phyloP scores from a whole-genome alignment of 2,888 invertebrate genomes.

The Orchesella flavescens region DNA sequence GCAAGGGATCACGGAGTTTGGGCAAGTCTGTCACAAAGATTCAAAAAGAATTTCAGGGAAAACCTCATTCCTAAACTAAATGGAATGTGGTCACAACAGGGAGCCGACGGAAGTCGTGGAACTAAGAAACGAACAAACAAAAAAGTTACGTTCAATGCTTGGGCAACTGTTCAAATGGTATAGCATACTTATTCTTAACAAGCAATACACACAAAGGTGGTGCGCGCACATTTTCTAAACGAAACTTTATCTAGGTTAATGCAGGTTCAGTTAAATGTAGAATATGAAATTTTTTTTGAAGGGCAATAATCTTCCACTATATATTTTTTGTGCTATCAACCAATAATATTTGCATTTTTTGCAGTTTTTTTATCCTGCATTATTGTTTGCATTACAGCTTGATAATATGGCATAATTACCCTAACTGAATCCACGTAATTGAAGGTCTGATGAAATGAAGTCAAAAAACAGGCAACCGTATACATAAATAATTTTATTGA shows the following conservation, averaged over 20 bases:
- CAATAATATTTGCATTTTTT: not conserved
- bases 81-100: constrained; percentile 70
- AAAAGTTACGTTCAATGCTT: constrained; percentile 72
- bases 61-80: constrained; percentile 71
- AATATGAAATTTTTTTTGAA: not conserved
- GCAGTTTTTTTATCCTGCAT: not conserved
- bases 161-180: constrained; percentile 72
- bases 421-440: constrained; percentile 58
- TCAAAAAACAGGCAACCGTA: constrained; percentile 39
- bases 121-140: constrained; percentile 71
- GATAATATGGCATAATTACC: constrained; percentile 27
- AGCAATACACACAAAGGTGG: not conserved
- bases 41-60: constrained; percentile 71
- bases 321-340: not conserved
- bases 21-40: constrained; percentile 71
- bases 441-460: constrained; percentile 61
- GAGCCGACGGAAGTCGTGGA: constrained; percentile 60
- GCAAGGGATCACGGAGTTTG: constrained; percentile 70
- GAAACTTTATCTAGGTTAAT: not conserved
- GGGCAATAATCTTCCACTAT: not conserved
- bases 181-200: constrained; percentile 38
- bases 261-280: not conserved
- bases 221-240: not conserved
- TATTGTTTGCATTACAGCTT: not conserved
- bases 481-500: constrained; percentile 13